Conservation (phyloP, 53 echinoderm and acorn worm genomes). For the Patiria pectinifera region DNA sequence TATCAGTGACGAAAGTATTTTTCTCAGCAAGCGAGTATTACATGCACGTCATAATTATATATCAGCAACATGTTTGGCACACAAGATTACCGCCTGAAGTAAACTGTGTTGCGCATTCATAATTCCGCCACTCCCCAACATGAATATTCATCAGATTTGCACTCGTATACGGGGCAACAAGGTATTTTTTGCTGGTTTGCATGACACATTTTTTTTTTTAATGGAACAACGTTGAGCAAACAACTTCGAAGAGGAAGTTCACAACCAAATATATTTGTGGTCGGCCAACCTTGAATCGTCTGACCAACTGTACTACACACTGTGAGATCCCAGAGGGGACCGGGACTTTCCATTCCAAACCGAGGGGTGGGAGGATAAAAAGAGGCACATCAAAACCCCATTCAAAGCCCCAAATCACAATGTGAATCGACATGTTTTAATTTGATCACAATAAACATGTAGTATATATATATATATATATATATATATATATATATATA, state of each 20-base stretch:
- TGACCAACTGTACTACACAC: too few species aligned
- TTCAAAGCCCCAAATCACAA: too few species aligned
- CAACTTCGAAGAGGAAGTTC: neutral
- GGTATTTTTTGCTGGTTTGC: neutral
- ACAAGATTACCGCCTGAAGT: too few species aligned
- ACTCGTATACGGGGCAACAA: neutral
- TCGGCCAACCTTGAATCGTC: neutral
- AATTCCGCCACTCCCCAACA: neutral
- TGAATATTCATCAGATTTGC: neutral
- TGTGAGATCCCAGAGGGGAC: too few species aligned
- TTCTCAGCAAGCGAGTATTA: neutral
- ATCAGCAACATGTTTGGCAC: too few species aligned
- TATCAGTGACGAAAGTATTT: neutral
- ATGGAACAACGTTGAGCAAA: neutral
- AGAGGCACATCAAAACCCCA: too few species aligned
- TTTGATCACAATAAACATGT: too few species aligned
- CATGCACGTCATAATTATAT: neutral
- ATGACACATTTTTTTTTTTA: neutral
- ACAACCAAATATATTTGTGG: neutral
- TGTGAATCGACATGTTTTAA: too few species aligned
- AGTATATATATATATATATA: too few species aligned
- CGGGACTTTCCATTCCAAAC: too few species aligned
- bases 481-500: too few species aligned
- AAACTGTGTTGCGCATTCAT: neutral
- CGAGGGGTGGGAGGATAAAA: too few species aligned